Evolutionary conservation across 2,888 invertebrate genomes (phyloP), one percentile per base, ranked within the genome.

Genomic region (Temnothorax rugatulus): DNA sequence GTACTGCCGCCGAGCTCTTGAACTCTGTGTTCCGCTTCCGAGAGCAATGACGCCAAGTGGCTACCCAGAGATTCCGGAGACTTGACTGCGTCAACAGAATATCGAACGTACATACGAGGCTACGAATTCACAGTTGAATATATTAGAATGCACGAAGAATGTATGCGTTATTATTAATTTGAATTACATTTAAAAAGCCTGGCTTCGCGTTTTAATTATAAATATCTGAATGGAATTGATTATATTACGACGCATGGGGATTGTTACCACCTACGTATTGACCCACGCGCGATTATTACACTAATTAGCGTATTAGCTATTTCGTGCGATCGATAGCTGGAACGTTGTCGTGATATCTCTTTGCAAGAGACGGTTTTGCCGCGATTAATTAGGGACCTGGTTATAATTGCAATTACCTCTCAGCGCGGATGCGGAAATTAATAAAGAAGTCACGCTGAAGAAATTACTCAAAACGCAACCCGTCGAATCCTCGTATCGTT

Each of bases 21-120:
- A 82, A 98, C 96, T 50, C 97, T 96, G 87, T 97, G 96, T 95
- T 99, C 98, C 0, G 98, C 98, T 93, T 98, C 98, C 54, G 97
- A 96, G 82, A 97, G 96, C 92, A 98, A 95, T 84, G 97, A 96
- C 85, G 97, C 97, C 87, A 98, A 95, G 94, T 98, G 98, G 4
- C 96, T 96, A 18, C 97, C 97, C 89, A 98, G 95, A 81, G 97
- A 96, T 90, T 98, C 98, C 7, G 97, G 96, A 87, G 95, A 96
- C 91, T 96, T 96, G 95, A 97, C 97, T 97, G 95, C n/a, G 95
- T 95, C 15, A 68, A 52, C 2, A n/a, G 34, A 54, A 63, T 13
- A 34, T 54, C 13, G 9, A 15, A 38, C 2, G 8, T 63, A n/a
- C 4, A 4, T 25, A 59, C 11, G 9, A 59, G 18, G 2, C 5